Percentiles rank a stretch among this genome's conserved stretches.
phyloP scores from a whole-genome alignment of 2,888 invertebrate species.

The Drosophila nr. fundita region DNA sequence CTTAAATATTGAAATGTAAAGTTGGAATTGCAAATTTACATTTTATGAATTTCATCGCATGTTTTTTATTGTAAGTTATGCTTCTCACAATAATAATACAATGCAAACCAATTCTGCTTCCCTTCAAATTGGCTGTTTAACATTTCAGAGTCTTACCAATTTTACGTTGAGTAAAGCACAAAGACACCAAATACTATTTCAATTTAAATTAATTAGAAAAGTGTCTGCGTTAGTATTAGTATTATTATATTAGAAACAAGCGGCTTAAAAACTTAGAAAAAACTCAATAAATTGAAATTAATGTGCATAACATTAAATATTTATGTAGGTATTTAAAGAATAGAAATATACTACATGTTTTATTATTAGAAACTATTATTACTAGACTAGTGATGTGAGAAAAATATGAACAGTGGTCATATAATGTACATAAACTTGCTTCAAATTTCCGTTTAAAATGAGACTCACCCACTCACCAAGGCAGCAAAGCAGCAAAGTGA shows the following conservation, averaged over 20 bases:
- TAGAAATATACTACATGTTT: neutral
- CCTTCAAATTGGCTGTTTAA: neutral
- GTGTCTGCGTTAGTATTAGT: neutral
- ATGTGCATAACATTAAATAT: neutral
- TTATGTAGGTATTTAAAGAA: neutral
- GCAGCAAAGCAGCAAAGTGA: constrained; percentile 18
- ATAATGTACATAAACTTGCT: constrained; percentile 13
- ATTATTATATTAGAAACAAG: neutral
- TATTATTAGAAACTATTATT: neutral
- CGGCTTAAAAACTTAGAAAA: neutral
- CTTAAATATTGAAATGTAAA: neutral
- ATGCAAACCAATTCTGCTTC: neutral
- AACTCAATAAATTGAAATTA: neutral
- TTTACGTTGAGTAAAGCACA: neutral
- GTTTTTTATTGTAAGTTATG: neutral
- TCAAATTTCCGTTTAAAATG: constrained; percentile 28
- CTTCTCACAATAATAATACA: neutral
- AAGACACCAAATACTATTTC: neutral
- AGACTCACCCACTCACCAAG: constrained; percentile 47
- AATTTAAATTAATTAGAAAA: neutral
- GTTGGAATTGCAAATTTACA: neutral
- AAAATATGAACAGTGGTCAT: neutral
- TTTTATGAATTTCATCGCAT: neutral
- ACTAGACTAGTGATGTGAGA: neutral
- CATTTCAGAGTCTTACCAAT: neutral